Conservation (phyloP, 1,140 invertebrate genomes). For the Hylyphantes graminicola region DNA sequence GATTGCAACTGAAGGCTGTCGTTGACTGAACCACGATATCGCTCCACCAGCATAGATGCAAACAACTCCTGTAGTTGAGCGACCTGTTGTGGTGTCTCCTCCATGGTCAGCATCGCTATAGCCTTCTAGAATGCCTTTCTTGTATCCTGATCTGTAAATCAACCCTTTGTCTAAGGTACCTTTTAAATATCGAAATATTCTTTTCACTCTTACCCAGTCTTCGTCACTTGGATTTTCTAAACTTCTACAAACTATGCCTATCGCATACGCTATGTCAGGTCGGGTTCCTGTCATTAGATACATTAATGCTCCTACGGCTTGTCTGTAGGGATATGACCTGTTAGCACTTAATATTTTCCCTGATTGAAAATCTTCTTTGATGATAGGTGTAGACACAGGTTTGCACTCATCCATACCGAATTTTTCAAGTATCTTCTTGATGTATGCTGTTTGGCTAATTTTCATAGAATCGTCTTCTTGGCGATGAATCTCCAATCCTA, state of each 20-base stretch:
- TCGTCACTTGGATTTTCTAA: constrained; percentile 35
- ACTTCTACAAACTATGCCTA: too few species aligned
- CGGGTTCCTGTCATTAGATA: constrained; percentile 68
- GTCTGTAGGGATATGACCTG: constrained; percentile 43
- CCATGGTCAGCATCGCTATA: constrained; percentile 68
- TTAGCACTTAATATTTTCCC: background rate
- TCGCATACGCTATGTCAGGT: constrained; percentile 69
- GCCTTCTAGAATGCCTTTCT: constrained; percentile 21
- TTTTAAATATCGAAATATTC: constrained; percentile 67
- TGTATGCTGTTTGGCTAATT: constrained; percentile 35
- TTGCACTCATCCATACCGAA: too few species aligned
- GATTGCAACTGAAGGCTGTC: constrained; percentile 26
- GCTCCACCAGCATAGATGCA: constrained; percentile 8
- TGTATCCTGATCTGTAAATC: constrained; percentile 16
- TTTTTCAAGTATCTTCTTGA: background rate
- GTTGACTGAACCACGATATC: constrained; percentile 44
- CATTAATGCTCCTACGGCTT: constrained; percentile 65
- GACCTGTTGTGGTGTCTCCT: constrained; percentile 61
- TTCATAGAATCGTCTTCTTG: constrained; percentile 35
- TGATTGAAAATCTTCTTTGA: constrained; percentile 38
- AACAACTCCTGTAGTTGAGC: constrained; percentile 39
- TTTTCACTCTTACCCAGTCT: constrained; percentile 67
- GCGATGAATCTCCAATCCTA: constrained; percentile 18
- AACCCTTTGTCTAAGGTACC: constrained; percentile 63
- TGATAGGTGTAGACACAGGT: too few species aligned